phyloP scores from a whole-genome alignment of 2,888 invertebrate genomes.

The Podotricha telesiphe region DNA sequence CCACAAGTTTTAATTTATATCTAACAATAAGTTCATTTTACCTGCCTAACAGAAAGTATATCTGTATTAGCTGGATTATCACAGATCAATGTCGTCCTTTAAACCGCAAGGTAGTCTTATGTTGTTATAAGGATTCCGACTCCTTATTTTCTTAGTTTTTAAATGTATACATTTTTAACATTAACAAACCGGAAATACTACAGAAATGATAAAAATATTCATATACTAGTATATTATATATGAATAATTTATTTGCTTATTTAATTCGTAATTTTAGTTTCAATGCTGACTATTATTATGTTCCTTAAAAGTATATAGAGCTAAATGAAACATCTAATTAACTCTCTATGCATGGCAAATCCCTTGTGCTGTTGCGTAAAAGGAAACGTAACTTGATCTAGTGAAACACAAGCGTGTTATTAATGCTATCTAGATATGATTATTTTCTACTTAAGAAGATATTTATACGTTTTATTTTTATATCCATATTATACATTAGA shows the following conservation, averaged over 20 bases:
- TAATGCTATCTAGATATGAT: conserved; percentile 21
- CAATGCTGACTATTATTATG: background rate
- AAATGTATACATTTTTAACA: background rate
- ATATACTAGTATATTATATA: background rate
- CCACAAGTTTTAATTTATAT: background rate
- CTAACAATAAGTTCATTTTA: background rate
- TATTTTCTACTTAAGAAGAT: conserved; percentile 14
- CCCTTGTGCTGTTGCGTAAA: conserved; percentile 28
- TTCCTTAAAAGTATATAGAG: conserved; percentile 5
- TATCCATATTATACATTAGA: too few species aligned
- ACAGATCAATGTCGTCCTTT: conserved; percentile 25
- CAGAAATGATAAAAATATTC: background rate
- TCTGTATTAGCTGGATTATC: conserved; percentile 22
- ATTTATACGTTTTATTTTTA: background rate
- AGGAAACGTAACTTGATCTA: conserved; percentile 31
- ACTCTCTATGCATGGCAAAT: conserved; percentile 31
- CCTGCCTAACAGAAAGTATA: background rate
- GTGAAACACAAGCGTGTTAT: conserved; percentile 21
- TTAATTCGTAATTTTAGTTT: too few species aligned
- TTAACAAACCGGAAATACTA: background rate
- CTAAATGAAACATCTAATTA: conserved; percentile 22
- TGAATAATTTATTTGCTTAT: too few species aligned
- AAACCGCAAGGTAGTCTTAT: conserved; percentile 25
- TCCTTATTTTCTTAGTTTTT: background rate
- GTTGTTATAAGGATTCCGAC: conserved; percentile 26